These are phyloP conservation scores for Lasius platythorax DNA, from an alignment of 2,888 invertebrate genomes.

Conservation along the genomic window DNA sequence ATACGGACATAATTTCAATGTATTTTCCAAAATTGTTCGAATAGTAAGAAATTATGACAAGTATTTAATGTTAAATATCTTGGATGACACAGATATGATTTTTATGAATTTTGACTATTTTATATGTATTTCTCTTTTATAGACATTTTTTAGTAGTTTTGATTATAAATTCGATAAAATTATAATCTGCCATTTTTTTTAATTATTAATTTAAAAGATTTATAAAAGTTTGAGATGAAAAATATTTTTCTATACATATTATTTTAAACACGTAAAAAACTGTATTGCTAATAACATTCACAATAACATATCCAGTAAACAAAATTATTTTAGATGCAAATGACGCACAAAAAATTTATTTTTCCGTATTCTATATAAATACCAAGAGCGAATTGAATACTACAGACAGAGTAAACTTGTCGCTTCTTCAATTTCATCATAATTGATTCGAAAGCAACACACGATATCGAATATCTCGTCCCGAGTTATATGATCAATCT, in stretches of 20 bases:
- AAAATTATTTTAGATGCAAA: not conserved
- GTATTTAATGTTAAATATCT: not conserved
- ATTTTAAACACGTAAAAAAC: not conserved
- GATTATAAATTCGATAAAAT: not conserved
- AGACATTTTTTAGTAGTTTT: not conserved
- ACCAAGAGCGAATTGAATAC: conserved; percentile 22
- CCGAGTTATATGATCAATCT: conserved; percentile 16
- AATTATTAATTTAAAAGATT: not conserved
- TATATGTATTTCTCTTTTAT: not conserved
- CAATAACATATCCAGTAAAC: not conserved
- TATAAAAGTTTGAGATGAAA: not conserved
- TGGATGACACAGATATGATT: not conserved
- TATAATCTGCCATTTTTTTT: not conserved
- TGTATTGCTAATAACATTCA: not conserved
- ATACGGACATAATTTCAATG: not conserved
- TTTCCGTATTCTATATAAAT: not conserved
- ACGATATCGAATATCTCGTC: conserved; percentile 28
- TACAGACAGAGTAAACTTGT: conserved; percentile 2
- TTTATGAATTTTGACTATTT: not conserved
- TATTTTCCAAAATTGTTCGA: not conserved
- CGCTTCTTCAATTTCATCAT: conserved; percentile 41
- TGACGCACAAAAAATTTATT: not conserved
- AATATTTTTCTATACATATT: not conserved
- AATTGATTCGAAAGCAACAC: conserved; percentile 28
- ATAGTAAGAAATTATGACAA: not conserved